Evolutionary conservation across 2,113 vertebrate genomes (phyloP).

Genomic region (Psittacus erithacus): DNA sequence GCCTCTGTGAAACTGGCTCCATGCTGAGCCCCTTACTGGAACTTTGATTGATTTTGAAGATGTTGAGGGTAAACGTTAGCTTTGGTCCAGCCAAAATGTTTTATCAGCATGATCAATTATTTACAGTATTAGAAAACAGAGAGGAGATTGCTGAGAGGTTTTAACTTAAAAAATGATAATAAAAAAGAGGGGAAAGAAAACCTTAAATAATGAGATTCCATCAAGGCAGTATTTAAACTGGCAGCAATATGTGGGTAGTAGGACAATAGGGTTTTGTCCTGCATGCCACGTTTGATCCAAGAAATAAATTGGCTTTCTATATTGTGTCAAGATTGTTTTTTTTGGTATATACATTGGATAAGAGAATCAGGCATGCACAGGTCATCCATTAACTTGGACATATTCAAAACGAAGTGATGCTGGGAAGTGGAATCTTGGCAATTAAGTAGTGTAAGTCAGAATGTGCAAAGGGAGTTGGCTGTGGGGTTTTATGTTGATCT

Average conservation of each 20-base stretch:
- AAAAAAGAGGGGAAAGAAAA: not conserved
- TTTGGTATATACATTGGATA: not conserved
- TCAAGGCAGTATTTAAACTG: slow-evolving; percentile 27
- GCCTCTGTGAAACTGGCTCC: slow-evolving; percentile 65
- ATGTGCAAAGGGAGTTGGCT: not conserved
- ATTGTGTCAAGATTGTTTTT: not conserved
- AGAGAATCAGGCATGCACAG: not conserved
- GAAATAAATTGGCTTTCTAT: slow-evolving; percentile 13
- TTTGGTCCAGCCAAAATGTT: slow-evolving; percentile 64
- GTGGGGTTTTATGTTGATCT: not conserved
- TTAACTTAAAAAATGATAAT: slow-evolving; percentile 48
- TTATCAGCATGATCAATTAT: slow-evolving; percentile 81
- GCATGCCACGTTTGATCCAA: not conserved
- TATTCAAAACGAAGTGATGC: not conserved
- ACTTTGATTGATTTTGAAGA: slow-evolving; percentile 69
- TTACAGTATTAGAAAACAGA: slow-evolving; percentile 72
- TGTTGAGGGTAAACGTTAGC: slow-evolving; percentile 69
- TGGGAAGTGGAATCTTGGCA: not conserved
- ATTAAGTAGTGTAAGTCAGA: not conserved
- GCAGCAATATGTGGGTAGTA: not conserved
- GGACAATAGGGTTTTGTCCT: not conserved
- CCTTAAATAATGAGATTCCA: slow-evolving; percentile 35
- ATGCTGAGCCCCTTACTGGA: slow-evolving; percentile 30
- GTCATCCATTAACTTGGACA: not conserved
- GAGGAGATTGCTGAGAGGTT: slow-evolving; percentile 56